These are phyloP conservation scores for Cichlasoma orientale DNA, from an alignment of 2,797 vertebrate species.

Conservation along the genomic window DNA sequence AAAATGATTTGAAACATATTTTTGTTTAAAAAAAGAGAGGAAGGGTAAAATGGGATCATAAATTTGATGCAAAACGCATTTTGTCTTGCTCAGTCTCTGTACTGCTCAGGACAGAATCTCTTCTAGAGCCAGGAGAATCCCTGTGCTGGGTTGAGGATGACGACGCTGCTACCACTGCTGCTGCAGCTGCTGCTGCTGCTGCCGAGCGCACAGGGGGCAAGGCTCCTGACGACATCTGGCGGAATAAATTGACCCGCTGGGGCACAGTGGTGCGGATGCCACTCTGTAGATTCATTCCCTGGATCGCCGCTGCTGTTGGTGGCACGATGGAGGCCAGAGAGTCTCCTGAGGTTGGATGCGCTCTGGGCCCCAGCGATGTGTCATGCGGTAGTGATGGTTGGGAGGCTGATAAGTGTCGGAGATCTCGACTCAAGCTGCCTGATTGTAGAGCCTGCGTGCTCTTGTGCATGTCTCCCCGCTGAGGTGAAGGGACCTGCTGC, in stretches of 20 bases:
- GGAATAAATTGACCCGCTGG: conserved; percentile 91
- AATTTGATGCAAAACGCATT: conserved; percentile 96
- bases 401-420: conserved; percentile 94
- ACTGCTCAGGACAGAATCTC: conserved; percentile 92
- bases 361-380: conserved; percentile 86
- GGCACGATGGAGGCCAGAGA: conserved; percentile 90
- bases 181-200: conserved; percentile 73
- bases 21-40: conserved; percentile 66
- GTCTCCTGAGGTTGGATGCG: conserved; percentile 91
- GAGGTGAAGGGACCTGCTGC: conserved; percentile 83
- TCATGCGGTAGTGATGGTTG: conserved; percentile 98
- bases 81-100: conserved; percentile 97
- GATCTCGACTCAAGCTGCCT: conserved; percentile 90
- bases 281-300: conserved; percentile 83
- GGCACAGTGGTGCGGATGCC: conserved; percentile 87
- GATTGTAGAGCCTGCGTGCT: conserved; percentile 93
- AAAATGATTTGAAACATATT: conserved; percentile 81
- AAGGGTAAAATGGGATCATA: conserved; percentile 87
- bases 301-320: conserved; percentile 77
- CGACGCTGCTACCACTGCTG: conserved; percentile 69
- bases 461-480: conserved; percentile 90
- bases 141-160: conserved; percentile 82
- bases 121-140: conserved; percentile 87
- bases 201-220: conserved; percentile 86
- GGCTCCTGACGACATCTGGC: conserved; percentile 97